Evolutionary conservation across 2,888 invertebrate genomes (phyloP), one percentile per base, ranked within the genome.

Genomic region (Melikaiella ostensackeni): DNA sequence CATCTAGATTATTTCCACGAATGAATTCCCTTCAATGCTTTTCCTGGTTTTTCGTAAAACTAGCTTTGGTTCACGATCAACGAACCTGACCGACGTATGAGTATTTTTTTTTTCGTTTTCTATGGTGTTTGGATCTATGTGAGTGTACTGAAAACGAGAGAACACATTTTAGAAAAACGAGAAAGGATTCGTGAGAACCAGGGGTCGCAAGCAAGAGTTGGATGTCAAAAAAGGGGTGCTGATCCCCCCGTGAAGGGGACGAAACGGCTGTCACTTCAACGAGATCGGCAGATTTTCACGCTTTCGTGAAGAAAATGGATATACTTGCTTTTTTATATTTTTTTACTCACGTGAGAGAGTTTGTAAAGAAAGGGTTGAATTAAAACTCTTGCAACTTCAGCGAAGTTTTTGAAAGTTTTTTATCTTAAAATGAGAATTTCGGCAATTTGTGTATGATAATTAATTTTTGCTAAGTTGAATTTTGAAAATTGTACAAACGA

Each of bases 131-230:
- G 27, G 59, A 59, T 27, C 33, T 21, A n/a, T 21, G n/a, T 30
- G 50, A 42, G 24, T 27, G 70, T 55, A 50, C 55, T 70, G 33
- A 70, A 50, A 70, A 50, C n/a, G n/a, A 46, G 46, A 70, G 50
- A 50, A 30, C 70, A 13, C 50, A 70, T 70, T 70, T 70, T 30
- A 86, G 88, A 86, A 89, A 89, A 84, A 80, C 79, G 81, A 85
- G 88, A 89, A 89, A 90, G 89, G 90, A 90, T 90, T 87, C 90
- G 90, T 90, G 90, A 89, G 90, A 90, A 90, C 85, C 79, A 75
- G 78, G 84, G 87, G 87, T 82, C 50, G 83, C 81, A 85, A 80
- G 74, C 87, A 89, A 90, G 90, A 90, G 90, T 90, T 90, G 87
- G 84, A 87, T 89, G 86, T 87, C 84, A 75, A 82, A 81, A 77